phyloP scores from a whole-genome alignment of 2,888 invertebrate genomes.

The Pteria penguin region DNA sequence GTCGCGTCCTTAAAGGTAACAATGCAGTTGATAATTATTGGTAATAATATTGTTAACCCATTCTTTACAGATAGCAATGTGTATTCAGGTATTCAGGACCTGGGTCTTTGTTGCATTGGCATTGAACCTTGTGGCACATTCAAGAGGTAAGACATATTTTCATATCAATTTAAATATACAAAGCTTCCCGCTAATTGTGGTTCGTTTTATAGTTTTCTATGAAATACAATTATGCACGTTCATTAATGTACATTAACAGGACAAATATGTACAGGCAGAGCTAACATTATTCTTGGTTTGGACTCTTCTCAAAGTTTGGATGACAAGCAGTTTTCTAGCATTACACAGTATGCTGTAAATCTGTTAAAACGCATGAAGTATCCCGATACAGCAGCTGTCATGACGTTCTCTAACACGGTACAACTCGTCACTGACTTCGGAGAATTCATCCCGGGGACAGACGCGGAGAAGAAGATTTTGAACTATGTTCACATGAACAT shows the following conservation, averaged over 20 bases:
- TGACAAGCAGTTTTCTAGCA: background rate
- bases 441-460: conserved; percentile 3
- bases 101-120: too few relatives aligned
- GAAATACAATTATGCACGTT: too few relatives aligned
- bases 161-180: too few relatives aligned
- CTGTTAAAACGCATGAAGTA: conserved; percentile 2
- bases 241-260: background rate
- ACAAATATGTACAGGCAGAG: conserved; percentile 3
- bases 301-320: conserved; percentile 13
- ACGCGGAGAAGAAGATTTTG: background rate
- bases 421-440: conserved; percentile 22
- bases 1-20: too few relatives aligned
- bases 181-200: too few relatives aligned
- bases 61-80: too few relatives aligned
- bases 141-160: too few relatives aligned
- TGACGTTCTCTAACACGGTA: conserved; percentile 8
- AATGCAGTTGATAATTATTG: too few relatives aligned
- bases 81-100: too few relatives aligned
- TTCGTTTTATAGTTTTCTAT: too few relatives aligned
- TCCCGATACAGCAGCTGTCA: background rate
- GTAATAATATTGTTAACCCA: too few relatives aligned
- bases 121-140: too few relatives aligned
- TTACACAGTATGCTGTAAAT: conserved; percentile 9
- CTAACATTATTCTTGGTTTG: conserved; percentile 10
- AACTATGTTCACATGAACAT: background rate